Evolutionary conservation across 2,888 invertebrate genomes (phyloP), one percentile per base, ranked within the genome.

Genomic region (Gisinianus flammeolus): DNA sequence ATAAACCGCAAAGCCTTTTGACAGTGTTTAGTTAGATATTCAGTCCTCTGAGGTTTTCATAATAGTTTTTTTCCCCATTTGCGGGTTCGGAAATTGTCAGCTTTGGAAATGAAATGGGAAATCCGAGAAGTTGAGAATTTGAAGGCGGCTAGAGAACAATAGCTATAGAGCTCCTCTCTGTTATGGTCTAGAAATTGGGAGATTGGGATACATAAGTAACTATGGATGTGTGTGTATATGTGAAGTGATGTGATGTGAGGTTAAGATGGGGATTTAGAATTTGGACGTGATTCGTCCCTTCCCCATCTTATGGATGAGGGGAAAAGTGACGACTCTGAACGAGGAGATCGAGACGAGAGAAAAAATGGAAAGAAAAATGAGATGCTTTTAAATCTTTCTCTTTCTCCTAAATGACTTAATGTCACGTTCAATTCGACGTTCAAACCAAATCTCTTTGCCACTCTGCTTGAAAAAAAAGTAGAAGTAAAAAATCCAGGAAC

Each of bases 331-430:
- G 10, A 62, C 5, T n/a, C n/a, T n/a, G n/a, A n/a, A n/a, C n/a
- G n/a, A n/a, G 26, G 28, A 6, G 4, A 12, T 24, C 4, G 26
- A 62, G 62, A 62, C 2, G 10, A 26, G 16, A 26, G 62, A 62
- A 26, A n/a, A 62, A 62, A 62, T 24, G 1, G 62, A 26, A 62
- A 62, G 62, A 62, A 62, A 62, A 62, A 62, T 62, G 62, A 62
- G 62, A 62, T 28, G 62, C 26, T 26, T 62, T 62, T 28, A 62
- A 62, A 62, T 62, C 62, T 26, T 62, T 62, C 19, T 19, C 44
- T 44, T 44, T n/a, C 54, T 16, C 62, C 62, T 62, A 62, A 62
- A 62, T 26, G 62, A 62, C 62, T 44, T 19, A 44, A 44, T 19
- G 44, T 44, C 44, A 44, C 44, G n/a, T n/a, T n/a, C n/a, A n/a